phyloP scores from a whole-genome alignment of 2,113 vertebrate species.

The Hystrix cristata region DNA sequence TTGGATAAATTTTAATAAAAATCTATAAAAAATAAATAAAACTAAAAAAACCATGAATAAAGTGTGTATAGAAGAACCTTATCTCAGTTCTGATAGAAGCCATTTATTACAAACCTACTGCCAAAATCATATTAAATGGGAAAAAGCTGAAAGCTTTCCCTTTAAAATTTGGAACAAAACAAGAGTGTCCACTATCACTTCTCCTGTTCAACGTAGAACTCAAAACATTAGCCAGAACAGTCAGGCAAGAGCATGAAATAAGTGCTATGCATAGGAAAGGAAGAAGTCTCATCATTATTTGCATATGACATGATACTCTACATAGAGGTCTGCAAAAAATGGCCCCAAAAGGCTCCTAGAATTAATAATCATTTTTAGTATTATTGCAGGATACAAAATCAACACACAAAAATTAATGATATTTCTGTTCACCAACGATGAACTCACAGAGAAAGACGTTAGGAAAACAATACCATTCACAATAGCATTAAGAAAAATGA shows the following conservation, averaged over 20 bases:
- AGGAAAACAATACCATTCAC: neutral
- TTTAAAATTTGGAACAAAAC: neutral
- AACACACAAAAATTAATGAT: neutral
- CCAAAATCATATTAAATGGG: neutral
- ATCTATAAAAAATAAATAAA: no score
- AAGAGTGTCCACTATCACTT: neutral
- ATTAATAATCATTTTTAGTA: neutral
- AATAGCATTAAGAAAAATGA: neutral
- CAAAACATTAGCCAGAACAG: neutral
- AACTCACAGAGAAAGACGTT: neutral
- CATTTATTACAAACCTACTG: neutral
- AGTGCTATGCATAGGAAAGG: neutral
- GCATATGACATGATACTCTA: neutral
- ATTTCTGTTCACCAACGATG: neutral
- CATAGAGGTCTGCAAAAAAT: neutral
- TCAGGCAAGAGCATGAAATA: neutral
- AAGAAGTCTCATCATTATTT: neutral
- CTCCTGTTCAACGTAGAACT: neutral
- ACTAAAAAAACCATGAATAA: neutral
- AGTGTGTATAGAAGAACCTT: neutral
- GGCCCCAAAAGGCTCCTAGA: neutral
- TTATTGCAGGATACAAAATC: neutral
- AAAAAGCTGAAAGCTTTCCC: neutral
- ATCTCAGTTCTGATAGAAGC: neutral
- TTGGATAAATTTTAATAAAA: no score